Conservation (phyloP, 2,797 vertebrate species). For the Arrhamphus sclerolepis region DNA sequence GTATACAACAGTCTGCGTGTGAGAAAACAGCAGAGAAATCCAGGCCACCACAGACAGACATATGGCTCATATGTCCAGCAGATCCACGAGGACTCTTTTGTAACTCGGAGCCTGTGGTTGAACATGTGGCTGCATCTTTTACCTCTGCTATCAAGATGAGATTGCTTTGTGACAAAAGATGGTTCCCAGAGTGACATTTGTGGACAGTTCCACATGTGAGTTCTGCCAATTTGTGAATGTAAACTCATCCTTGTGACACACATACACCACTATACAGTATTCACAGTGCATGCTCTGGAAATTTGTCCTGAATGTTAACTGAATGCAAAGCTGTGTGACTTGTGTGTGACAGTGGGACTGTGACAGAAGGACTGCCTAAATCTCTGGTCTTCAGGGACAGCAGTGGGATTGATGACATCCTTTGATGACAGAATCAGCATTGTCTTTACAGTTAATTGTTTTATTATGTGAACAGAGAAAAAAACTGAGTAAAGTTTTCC, state of each 20-base stretch:
- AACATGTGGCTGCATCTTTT: slow-evolving; percentile 52
- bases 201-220: slow-evolving; percentile 45
- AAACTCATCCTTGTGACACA: slow-evolving; percentile 32
- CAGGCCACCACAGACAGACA: slow-evolving; percentile 66
- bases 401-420: slow-evolving; percentile 41
- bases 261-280: slow-evolving; percentile 26
- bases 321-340: slow-evolving; percentile 45
- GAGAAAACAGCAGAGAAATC: slow-evolving; percentile 46
- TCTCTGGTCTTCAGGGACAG: slow-evolving; percentile 55
- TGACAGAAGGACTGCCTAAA: slow-evolving; percentile 60
- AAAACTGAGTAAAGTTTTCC: slow-evolving; percentile 59
- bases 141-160: slow-evolving; percentile 70
- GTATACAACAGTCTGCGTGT: slow-evolving; percentile 21
- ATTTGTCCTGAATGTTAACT: slow-evolving; percentile 54
- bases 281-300: slow-evolving; percentile 6
- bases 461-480: slow-evolving; percentile 69
- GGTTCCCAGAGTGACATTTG: slow-evolving; percentile 61
- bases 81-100: slow-evolving; percentile 54
- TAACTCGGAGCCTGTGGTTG: slow-evolving; percentile 51
- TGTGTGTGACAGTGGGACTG: slow-evolving; percentile 62
- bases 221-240: slow-evolving; percentile 8
- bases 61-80: slow-evolving; percentile 65
- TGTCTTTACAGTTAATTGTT: slow-evolving; percentile 62
- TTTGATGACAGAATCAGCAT: slow-evolving; percentile 59
- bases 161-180: slow-evolving; percentile 70